phyloP scores from a whole-genome alignment of 1,140 invertebrate genomes.

The Trichonephila clavata region DNA sequence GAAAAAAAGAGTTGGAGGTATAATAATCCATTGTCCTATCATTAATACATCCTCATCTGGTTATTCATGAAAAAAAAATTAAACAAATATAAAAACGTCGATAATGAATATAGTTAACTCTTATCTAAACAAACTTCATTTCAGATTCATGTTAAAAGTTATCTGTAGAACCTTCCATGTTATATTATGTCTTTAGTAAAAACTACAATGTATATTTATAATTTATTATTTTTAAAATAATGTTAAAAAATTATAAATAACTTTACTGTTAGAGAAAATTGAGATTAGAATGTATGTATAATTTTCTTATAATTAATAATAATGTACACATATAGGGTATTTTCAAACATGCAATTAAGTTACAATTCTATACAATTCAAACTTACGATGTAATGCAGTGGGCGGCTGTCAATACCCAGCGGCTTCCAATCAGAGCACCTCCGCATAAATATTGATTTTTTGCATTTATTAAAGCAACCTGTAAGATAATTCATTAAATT shows the following conservation, averaged over 20 bases:
- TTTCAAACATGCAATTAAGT: background rate
- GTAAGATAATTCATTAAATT: slow-evolving; percentile 27
- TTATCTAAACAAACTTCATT: too few species aligned
- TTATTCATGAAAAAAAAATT: too few species aligned
- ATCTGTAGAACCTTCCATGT: too few species aligned
- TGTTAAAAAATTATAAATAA: background rate
- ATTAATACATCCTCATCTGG: too few species aligned
- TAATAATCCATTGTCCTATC: too few species aligned
- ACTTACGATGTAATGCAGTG: slow-evolving; percentile 97
- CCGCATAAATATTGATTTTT: slow-evolving; percentile 97
- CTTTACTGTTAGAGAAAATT: background rate
- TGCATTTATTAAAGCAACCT: slow-evolving; percentile 94
- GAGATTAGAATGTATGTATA: background rate
- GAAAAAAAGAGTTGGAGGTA: too few species aligned
- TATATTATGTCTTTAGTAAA: background rate
- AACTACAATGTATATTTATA: background rate
- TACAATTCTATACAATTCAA: too few species aligned
- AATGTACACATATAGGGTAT: background rate
- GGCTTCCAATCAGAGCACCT: slow-evolving; percentile 94
- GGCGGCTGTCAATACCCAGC: slow-evolving; percentile 97
- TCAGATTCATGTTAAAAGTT: too few species aligned
- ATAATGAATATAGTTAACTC: too few species aligned
- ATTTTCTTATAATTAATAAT: background rate
- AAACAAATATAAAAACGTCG: too few species aligned
- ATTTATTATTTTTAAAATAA: background rate